Percentiles rank a stretch among this genome's conserved stretches.
phyloP scores from a whole-genome alignment of 2,113 vertebrate species.

The Rafetus swinhoei region DNA sequence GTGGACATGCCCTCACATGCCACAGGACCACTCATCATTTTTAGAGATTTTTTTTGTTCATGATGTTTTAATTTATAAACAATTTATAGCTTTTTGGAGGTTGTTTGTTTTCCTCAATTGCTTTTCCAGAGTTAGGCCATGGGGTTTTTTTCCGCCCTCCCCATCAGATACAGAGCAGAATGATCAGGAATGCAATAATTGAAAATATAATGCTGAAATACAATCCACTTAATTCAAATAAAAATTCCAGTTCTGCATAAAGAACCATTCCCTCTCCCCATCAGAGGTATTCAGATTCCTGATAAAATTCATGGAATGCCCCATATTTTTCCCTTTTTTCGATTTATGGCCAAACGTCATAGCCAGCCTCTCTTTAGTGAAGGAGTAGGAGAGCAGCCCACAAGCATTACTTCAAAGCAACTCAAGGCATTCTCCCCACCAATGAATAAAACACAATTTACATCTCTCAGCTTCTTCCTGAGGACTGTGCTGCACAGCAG shows the following conservation, averaged over 20 bases:
- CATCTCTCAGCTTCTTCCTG: neutral
- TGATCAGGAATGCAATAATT: neutral
- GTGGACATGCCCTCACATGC: no score
- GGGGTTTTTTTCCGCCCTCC: neutral
- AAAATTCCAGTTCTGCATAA: neutral
- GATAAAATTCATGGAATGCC: neutral
- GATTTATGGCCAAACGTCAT: neutral
- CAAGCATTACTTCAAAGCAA: neutral
- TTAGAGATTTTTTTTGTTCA: neutral
- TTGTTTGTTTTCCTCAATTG: neutral
- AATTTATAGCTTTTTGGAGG: neutral
- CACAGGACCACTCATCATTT: no score
- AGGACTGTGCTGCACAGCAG: neutral
- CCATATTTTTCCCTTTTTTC: neutral
- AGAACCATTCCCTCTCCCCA: neutral
- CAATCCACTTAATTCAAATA: neutral
- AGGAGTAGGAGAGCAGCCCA: neutral
- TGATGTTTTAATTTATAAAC: neutral
- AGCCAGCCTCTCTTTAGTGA: neutral
- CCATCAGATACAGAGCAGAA: neutral
- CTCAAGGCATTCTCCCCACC: neutral
- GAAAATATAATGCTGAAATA: neutral
- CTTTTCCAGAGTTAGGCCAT: neutral
- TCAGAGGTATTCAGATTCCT: neutral
- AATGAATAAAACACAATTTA: accelerated